phyloP scores from a whole-genome alignment of 2,888 invertebrate species.

The Brenthis ino region DNA sequence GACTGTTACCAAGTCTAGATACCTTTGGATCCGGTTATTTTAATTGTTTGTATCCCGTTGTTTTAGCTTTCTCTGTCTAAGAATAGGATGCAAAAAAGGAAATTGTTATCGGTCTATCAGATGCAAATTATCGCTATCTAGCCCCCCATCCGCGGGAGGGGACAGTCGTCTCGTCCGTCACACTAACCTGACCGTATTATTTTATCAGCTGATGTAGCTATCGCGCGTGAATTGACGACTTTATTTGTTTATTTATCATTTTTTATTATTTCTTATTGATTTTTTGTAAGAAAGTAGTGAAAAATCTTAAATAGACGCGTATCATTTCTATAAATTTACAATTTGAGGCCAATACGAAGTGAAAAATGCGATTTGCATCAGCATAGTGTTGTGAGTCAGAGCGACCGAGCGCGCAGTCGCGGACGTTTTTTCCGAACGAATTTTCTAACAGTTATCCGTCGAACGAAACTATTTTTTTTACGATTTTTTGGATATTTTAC shows the following conservation, averaged over 20 bases:
- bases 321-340: not conserved
- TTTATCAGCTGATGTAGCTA: conserved; percentile 66
- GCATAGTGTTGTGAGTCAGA: conserved; percentile 63
- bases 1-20: not conserved
- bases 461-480: conserved; percentile 61
- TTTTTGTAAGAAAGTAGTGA: not conserved
- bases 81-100: conserved; percentile 64
- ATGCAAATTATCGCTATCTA: conserved; percentile 75
- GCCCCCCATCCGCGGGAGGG: conserved; percentile 65
- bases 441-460: conserved; percentile 57
- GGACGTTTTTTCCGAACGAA: conserved; percentile 66
- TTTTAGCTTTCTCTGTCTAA: conserved; percentile 59
- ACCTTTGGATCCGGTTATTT: conserved; percentile 3
- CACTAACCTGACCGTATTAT: conserved; percentile 72
- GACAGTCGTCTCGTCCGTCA: conserved; percentile 60
- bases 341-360: conserved; percentile 45
- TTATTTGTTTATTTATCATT: conserved; percentile 11
- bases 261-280: conserved; percentile 40
- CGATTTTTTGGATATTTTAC: conserved; percentile 53
- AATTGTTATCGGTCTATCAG: conserved; percentile 72
- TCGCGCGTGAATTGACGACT: conserved; percentile 41
- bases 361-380: conserved; percentile 59
- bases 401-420: conserved; percentile 56
- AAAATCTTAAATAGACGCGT: conserved; percentile 18
- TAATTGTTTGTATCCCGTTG: conserved; percentile 13